Conservation (phyloP, 2,888 invertebrate genomes). For the Drosophila gaucha region DNA sequence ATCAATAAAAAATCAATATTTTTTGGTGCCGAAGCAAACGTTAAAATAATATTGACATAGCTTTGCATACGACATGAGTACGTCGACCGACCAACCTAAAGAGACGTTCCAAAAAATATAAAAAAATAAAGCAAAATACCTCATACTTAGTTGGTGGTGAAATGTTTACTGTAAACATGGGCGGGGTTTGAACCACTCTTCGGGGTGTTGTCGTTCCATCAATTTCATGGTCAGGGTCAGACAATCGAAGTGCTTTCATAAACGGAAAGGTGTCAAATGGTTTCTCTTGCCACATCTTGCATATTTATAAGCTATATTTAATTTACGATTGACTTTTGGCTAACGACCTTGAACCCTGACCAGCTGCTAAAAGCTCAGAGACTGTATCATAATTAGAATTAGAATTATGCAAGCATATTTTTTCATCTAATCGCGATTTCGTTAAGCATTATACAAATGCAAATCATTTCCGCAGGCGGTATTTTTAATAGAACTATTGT, state of each 20-base stretch:
- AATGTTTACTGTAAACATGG: slow-evolving; percentile 52
- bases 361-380: slow-evolving; percentile 12
- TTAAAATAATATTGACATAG: slow-evolving; percentile 51
- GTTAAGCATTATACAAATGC: slow-evolving; percentile 44
- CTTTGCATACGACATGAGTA: slow-evolving; percentile 25
- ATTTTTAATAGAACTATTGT: slow-evolving; percentile 15
- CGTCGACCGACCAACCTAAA: slow-evolving; percentile 22
- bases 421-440: slow-evolving; percentile 29
- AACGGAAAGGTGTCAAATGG: slow-evolving; percentile 55
- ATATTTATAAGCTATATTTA: slow-evolving; percentile 31
- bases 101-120: neutral
- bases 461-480: slow-evolving; percentile 59
- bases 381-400: slow-evolving; percentile 43
- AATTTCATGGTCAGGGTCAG: slow-evolving; percentile 57
- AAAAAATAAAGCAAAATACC: neutral
- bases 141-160: slow-evolving; percentile 42
- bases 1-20: slow-evolving; percentile 32
- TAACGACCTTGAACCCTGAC: slow-evolving; percentile 42
- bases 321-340: neutral
- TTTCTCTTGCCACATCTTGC: slow-evolving; percentile 24
- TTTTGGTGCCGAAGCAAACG: slow-evolving; percentile 40
- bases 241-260: slow-evolving; percentile 59
- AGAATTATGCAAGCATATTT: slow-evolving; percentile 49
- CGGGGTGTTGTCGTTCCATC: slow-evolving; percentile 30
- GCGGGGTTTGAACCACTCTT: slow-evolving; percentile 33